Conservation (phyloP, 2,113 vertebrate genomes). For the Pteruthius melanotis region DNA sequence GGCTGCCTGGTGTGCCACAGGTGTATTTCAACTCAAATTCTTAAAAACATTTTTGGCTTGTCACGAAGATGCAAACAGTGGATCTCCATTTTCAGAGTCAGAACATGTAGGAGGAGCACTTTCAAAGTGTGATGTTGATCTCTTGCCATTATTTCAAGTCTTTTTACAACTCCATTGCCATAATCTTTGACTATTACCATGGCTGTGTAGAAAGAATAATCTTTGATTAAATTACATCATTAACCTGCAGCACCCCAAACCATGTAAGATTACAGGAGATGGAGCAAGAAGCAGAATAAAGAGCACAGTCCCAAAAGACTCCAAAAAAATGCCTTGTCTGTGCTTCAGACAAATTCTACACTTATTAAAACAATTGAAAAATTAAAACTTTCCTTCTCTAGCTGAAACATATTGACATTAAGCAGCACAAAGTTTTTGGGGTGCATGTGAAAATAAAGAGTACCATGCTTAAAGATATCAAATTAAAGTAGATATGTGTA, state of each 20-base stretch:
- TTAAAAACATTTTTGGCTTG: not conserved
- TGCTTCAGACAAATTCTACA: not conserved
- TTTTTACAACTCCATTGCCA: not conserved
- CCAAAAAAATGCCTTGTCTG: fast-evolving
- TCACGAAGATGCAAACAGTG: not conserved
- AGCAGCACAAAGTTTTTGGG: not conserved
- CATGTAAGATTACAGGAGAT: not conserved
- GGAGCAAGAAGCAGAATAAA: not conserved
- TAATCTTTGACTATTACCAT: not conserved
- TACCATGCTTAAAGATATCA: not conserved
- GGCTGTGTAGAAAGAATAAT: not conserved
- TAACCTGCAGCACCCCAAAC: not conserved
- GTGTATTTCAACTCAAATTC: not conserved
- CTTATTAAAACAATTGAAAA: not conserved
- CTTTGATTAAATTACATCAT: not conserved
- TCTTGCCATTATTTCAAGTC: not conserved
- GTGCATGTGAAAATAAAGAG: not conserved
- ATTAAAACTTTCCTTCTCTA: not conserved
- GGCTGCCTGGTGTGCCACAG: not conserved
- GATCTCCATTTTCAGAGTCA: not conserved
- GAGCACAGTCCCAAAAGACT: not conserved
- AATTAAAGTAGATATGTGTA: not conserved
- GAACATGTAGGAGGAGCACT: not conserved
- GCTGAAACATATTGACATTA: not conserved
- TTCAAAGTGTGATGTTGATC: not conserved